phyloP scores from a whole-genome alignment of 2,113 vertebrate genomes.

The Tetrax tetrax region DNA sequence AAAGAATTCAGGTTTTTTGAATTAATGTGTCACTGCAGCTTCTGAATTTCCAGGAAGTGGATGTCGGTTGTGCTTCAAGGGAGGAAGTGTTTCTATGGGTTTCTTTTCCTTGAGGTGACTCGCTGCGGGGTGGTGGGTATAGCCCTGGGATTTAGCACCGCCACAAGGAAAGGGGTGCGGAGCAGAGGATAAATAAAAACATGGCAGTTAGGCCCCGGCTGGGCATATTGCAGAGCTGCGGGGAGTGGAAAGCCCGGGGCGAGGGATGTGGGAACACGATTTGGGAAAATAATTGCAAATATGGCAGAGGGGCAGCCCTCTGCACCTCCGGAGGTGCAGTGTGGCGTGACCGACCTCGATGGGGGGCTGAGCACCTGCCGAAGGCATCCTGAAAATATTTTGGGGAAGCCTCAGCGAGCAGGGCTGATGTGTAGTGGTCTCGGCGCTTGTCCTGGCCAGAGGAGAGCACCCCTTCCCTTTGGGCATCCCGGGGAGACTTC shows the following conservation, averaged over 20 bases:
- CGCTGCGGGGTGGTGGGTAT: not conserved
- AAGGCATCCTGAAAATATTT: not conserved
- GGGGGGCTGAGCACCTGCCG: not conserved
- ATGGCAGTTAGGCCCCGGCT: not conserved
- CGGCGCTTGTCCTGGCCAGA: accelerated
- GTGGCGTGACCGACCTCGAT: not conserved
- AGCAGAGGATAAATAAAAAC: not conserved
- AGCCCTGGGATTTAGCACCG: not conserved
- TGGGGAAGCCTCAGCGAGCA: not conserved
- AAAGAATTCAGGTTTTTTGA: not conserved
- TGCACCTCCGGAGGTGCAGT: not conserved
- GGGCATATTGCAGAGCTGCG: not conserved
- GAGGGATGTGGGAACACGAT: not conserved
- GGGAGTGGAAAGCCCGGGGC: not conserved
- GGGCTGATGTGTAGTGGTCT: not conserved
- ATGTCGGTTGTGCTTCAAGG: not conserved
- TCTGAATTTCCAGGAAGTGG: not conserved
- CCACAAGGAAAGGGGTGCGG: not conserved
- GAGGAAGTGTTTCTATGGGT: not conserved
- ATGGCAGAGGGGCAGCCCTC: not conserved
- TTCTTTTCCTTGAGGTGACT: not conserved
- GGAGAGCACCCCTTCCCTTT: not conserved
- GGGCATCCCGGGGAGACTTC: not conserved
- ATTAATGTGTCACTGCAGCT: not conserved
- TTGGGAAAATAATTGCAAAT: not conserved